These are phyloP conservation scores for Drosophila mojavensis DNA, from an alignment of 1,140 invertebrate species.

Conservation along the genomic window DNA sequence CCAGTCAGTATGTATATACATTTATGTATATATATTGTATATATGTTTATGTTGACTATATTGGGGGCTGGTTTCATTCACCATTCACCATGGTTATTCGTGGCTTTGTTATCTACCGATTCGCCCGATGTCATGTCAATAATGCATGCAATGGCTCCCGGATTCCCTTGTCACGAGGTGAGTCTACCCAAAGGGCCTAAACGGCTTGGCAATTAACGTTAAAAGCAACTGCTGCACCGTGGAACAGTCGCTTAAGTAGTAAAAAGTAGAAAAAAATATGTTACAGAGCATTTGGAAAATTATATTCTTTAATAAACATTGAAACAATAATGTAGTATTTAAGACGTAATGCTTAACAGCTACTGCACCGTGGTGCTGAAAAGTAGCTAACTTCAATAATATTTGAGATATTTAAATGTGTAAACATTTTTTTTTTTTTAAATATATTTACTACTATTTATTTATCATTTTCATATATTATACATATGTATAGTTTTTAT, in stretches of 20 bases:
- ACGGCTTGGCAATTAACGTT: conserved; percentile 57
- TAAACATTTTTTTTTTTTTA: no score
- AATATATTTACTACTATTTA: no score
- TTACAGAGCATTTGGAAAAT: no score
- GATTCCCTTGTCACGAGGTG: not conserved
- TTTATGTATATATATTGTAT: no score
- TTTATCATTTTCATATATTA: no score
- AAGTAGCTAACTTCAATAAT: no score
- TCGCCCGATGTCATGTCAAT: conserved; percentile 62
- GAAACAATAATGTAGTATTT: no score
- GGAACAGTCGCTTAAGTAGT: not conserved
- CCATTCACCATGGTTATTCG: conserved; percentile 75
- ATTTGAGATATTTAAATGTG: no score
- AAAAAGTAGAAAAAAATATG: not conserved
- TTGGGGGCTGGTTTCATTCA: conserved; percentile 20
- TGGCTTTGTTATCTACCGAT: conserved; percentile 67
- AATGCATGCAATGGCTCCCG: conserved; percentile 57
- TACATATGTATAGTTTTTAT: no score
- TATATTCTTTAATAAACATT: no score
- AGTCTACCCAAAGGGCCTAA: conserved; percentile 5
- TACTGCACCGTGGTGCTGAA: no score
- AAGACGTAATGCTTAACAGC: no score
- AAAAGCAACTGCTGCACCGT: conserved; percentile 41
- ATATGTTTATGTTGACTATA: not conserved
- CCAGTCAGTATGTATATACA: not conserved